These are phyloP conservation scores for Acrocyrtus sp. DNA, from an alignment of 2,888 invertebrate genomes.

Conservation along the genomic window DNA sequence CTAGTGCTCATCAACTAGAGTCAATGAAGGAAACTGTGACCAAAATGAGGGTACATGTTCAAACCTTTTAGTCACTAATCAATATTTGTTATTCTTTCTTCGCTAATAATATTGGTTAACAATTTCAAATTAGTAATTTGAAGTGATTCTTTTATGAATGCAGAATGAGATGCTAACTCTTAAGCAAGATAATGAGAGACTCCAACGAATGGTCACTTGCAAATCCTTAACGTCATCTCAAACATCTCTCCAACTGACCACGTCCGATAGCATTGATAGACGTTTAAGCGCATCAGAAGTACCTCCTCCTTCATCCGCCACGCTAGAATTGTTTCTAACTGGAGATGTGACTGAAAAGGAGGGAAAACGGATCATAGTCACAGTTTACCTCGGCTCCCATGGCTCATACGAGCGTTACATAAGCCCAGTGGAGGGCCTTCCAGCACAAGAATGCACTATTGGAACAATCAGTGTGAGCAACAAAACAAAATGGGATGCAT, in stretches of 20 bases:
- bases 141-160: too few species aligned
- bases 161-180: constrained; percentile 96
- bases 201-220: constrained; percentile 83
- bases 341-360: constrained; percentile 72
- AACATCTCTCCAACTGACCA: constrained; percentile 66
- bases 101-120: background rate
- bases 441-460: constrained; percentile 81
- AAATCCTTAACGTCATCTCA: constrained; percentile 71
- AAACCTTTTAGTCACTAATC: too few species aligned
- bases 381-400: constrained; percentile 86
- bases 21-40: constrained; percentile 96
- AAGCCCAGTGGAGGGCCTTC: constrained; percentile 73
- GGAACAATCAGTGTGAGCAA: constrained; percentile 91
- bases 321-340: constrained; percentile 59
- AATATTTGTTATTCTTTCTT: too few species aligned
- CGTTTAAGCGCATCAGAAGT: constrained; percentile 67
- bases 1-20: constrained; percentile 96
- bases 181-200: constrained; percentile 95
- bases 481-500: constrained; percentile 93
- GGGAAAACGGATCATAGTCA: constrained; percentile 87
- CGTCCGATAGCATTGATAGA: constrained; percentile 66
- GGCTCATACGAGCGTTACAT: constrained; percentile 78
- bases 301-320: constrained; percentile 53
- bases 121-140: too few species aligned
- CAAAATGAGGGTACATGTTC: constrained; percentile 92